Percentiles rank a stretch among this genome's conserved stretches.
Conservation (phyloP, 2,888 invertebrate species). For the Machimus atricapillus region DNA sequence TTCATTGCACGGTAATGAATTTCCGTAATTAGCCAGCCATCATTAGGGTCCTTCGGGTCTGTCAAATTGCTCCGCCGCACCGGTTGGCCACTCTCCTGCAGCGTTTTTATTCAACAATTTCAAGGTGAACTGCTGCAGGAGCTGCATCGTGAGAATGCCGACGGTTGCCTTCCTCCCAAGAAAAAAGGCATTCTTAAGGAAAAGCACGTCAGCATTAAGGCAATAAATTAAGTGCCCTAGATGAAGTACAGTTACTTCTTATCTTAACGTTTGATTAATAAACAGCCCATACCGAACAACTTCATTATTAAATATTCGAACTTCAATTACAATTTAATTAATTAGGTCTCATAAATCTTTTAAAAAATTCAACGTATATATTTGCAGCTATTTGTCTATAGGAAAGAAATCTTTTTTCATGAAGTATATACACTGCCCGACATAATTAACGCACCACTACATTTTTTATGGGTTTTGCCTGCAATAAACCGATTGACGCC, state of each 20-base stretch:
- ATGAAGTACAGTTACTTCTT: neutral
- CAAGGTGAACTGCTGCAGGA: neutral
- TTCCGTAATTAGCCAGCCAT: slow-evolving; percentile 9
- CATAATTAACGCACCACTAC: too few species aligned
- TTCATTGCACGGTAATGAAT: neutral
- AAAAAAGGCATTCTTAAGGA: neutral
- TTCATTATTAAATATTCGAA: too few species aligned
- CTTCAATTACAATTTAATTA: too few species aligned
- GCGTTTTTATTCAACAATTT: neutral
- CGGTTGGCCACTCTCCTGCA: neutral
- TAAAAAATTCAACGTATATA: too few species aligned
- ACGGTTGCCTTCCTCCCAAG: neutral
- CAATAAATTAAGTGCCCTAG: neutral
- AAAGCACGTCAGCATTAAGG: neutral
- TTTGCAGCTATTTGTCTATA: too few species aligned
- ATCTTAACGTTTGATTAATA: too few species aligned
- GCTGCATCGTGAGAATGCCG: neutral
- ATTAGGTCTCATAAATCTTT: too few species aligned
- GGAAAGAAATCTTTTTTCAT: too few species aligned
- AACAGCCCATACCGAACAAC: too few species aligned
- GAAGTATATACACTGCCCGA: too few species aligned
- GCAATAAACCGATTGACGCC: too few species aligned
- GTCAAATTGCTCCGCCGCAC: neutral
- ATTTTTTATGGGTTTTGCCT: too few species aligned
- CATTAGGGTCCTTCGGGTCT: slow-evolving; percentile 2